Base-by-base conservation (phyloP, 2,888 invertebrate genomes). In the Limnephilus rhombicus region DNA sequence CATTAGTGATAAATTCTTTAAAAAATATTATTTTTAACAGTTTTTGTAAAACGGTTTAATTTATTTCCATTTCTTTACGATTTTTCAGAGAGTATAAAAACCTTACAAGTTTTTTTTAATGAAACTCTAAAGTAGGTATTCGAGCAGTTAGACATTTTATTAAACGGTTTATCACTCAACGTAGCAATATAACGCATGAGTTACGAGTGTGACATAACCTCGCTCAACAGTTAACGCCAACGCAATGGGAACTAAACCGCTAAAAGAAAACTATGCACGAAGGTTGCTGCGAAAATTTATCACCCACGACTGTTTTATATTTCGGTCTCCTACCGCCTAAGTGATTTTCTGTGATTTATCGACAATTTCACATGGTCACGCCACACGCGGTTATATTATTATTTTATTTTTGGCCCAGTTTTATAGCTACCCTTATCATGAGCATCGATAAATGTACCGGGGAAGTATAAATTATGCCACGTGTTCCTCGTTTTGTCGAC, bases 331-430 rank as follows among this genome's bases (percentile, higher is more conserved):
- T 89, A 34, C 68, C 80, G 41, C 31, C 80, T 89, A 89, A 89
- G 88, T 89, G 88, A 89, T 89, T 89, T 89, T 80, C 24, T 89
- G 88, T 89, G 88, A 89, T 89, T 89, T 89, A 89, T 89, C 88
- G 88, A 18, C 88, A 89, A 89, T 68, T 80, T 80, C 87, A 15
- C 18, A n/a, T 89, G 88, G 88, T 89, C 88, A 89, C 88, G 88
- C 88, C 88, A 89, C 88, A 41, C 80, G 31, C 24, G 41, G 88
- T 41, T 37, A 53, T 89, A 80, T 86, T 49, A 29, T 68, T 68
- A 68, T 68, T 68, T 68, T 68, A 68, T 86, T 86, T 53, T 87
- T 87, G 31, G 53, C 49, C 87, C 29, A 53, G n/a, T 53, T 87
- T 49, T 53, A 83, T 41, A 41, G 53, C 29, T 15, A n/a, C 88